Evolutionary conservation across 1,140 invertebrate species (phyloP).

Genomic region (Calliphora vicina): DNA sequence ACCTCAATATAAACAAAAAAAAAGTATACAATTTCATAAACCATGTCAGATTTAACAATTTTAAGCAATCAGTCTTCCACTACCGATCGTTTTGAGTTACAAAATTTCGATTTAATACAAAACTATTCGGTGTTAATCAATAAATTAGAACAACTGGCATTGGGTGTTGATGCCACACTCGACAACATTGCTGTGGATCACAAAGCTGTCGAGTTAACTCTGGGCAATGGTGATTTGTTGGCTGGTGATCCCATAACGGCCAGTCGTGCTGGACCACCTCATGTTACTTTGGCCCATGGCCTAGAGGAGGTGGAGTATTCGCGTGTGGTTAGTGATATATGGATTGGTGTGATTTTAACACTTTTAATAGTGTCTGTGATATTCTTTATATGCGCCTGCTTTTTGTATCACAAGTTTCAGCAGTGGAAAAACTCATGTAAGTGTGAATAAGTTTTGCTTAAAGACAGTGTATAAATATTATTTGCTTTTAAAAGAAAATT

Average conservation of each 20-base stretch:
- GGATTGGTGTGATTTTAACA: slow-evolving; percentile 70
- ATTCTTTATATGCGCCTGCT: slow-evolving; percentile 70
- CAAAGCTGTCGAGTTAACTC: slow-evolving; percentile 56
- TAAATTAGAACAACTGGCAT: slow-evolving; percentile 58
- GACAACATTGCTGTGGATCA: slow-evolving; percentile 57
- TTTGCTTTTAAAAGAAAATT: no score
- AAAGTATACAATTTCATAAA: background rate
- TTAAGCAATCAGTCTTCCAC: slow-evolving; percentile 9
- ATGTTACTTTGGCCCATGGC: slow-evolving; percentile 47
- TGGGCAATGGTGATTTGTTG: slow-evolving; percentile 47
- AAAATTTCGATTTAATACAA: slow-evolving; percentile 53
- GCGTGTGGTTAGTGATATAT: slow-evolving; percentile 66
- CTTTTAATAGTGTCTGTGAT: slow-evolving; percentile 69
- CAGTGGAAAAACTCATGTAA: slow-evolving; percentile 73
- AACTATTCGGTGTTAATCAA: slow-evolving; percentile 62
- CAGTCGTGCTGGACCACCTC: slow-evolving; percentile 48
- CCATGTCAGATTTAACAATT: slow-evolving; percentile 41
- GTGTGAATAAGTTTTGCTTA: no score
- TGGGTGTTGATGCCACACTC: slow-evolving; percentile 56
- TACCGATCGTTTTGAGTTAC: background rate
- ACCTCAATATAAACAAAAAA: background rate
- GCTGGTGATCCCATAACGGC: slow-evolving; percentile 43
- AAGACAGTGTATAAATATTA: no score
- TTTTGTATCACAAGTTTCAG: slow-evolving; percentile 72
- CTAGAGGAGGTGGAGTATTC: slow-evolving; percentile 58